Conservation (phyloP, 2,888 invertebrate species). For the Dysmachus trigonus region DNA sequence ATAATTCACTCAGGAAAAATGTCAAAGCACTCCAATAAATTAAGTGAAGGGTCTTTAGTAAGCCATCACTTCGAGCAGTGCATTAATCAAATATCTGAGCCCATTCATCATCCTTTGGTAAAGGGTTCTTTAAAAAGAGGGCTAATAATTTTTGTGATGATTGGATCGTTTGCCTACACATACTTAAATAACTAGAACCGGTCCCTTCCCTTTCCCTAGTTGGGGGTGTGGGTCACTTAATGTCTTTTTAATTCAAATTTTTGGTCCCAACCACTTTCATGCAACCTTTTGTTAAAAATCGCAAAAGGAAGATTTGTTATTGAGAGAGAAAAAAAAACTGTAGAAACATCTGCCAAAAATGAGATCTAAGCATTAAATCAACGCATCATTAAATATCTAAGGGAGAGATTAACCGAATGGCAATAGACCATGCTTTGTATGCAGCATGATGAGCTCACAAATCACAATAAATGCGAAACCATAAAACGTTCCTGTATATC, state of each 20-base stretch:
- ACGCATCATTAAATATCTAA: not conserved
- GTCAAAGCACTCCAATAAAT: not conserved
- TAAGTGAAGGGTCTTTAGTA: not conserved
- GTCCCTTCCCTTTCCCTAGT: too few species aligned
- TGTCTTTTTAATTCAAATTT: not conserved
- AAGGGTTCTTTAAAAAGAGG: not conserved
- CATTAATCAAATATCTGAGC: not conserved
- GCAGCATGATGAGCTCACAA: not conserved
- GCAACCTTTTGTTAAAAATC: not conserved
- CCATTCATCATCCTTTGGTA: not conserved
- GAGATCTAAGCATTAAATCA: not conserved
- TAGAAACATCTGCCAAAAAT: not conserved
- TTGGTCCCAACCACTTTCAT: not conserved
- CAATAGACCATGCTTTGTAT: not conserved
- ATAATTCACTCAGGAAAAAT: not conserved
- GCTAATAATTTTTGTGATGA: not conserved
- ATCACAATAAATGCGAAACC: constrained; percentile 1
- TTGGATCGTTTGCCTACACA: not conserved
- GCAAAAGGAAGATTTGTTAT: not conserved
- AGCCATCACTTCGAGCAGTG: not conserved
- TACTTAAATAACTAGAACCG: not conserved
- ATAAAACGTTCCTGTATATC: not conserved
- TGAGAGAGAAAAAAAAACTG: not conserved
- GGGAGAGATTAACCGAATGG: not conserved
- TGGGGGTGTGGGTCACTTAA: not conserved